Base-by-base conservation (phyloP, 2,113 vertebrate genomes). In the Struthio camelus region DNA sequence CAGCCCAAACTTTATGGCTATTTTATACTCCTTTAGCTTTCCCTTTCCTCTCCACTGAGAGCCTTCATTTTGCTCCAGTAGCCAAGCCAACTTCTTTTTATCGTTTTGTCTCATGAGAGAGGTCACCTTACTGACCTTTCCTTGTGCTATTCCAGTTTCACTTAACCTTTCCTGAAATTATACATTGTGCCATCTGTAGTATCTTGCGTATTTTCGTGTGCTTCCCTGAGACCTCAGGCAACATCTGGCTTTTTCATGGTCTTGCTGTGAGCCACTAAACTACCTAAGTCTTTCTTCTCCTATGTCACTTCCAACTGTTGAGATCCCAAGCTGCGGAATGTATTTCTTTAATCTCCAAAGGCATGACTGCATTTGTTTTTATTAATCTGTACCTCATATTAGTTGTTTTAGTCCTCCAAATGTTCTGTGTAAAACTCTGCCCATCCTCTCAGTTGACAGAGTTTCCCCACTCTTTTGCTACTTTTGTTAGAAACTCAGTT, bases 391-490 rank as follows among this genome's bases (percentile, higher is more conserved):
- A 40, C 59, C 79, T 96, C 85, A 71, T 80, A 36, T 90, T 71
- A 70, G 82, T 91, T 94, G 75, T 87, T 94, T 85, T 80, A 89
- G 71, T 85, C 85, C 62, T 91, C 56, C 59, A 59, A 24, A 82
- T 83, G 30, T 80, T 91, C 58, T 62, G 44, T 85, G 46, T 85
- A 80, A 34, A 6, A 67, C 77, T 80, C 62, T 80, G 75, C 80
- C 71, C 76, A n/a, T 94, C 46, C 36, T 58, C 66, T 44, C 71
- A 73, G 58, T 13, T 95, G 94, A 95, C 53, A 96, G 84, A 70
- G 71, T 77, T 96, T 96, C 93, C 95, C 94, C 95, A 76, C 81
- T 95, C 34, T 93, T 50, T 78, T n/a, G n/a, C n/a, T n/a, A n/a
- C n/a, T n/a, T n/a, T n/a, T n/a, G n/a, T n/a, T n/a, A n/a, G n/a